These are phyloP conservation scores for Scaptomyza polygonia DNA, from an alignment of 2,888 invertebrate genomes.

Conservation along the genomic window DNA sequence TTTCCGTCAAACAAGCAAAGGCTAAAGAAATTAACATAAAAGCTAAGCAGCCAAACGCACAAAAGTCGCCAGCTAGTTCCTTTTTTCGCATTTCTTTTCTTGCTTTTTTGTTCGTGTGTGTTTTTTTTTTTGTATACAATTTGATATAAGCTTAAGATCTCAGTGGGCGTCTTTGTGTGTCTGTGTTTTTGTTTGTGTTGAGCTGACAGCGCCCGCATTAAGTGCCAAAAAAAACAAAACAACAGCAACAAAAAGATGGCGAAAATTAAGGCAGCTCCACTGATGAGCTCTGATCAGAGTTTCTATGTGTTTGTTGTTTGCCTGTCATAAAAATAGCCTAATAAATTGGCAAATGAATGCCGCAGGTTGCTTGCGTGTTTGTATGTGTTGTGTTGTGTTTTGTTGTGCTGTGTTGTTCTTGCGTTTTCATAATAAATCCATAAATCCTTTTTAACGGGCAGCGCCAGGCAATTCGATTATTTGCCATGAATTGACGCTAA, in stretches of 20 bases:
- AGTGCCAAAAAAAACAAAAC: conserved; percentile 29
- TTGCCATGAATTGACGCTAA: conserved; percentile 65
- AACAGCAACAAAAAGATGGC: conserved; percentile 29
- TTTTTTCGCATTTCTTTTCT: conserved; percentile 21
- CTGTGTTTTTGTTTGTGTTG: conserved; percentile 15
- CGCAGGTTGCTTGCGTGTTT: conserved; percentile 50
- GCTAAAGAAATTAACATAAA: conserved; percentile 67
- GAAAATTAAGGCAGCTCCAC: conserved; percentile 56
- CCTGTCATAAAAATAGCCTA: conserved; percentile 71
- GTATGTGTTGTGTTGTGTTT: conserved; percentile 10
- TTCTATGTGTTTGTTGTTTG: conserved; percentile 16
- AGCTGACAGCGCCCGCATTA: conserved; percentile 61
- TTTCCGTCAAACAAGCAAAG: conserved; percentile 42
- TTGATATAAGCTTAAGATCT: conserved; percentile 40
- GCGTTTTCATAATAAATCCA: conserved; percentile 75
- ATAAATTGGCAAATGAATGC: conserved; percentile 72
- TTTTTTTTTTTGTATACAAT: conserved; percentile 6
- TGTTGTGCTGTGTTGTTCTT: conserved; percentile 49
- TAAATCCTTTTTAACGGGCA: conserved; percentile 75
- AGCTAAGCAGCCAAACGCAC: conserved; percentile 55
- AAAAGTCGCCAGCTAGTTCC: conserved; percentile 65
- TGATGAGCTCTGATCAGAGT: conserved; percentile 61
- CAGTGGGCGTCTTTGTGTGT: conserved; percentile 18
- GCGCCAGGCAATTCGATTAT: conserved; percentile 69
- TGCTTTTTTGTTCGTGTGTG: conserved; percentile 3